Conservation (phyloP, 2,797 vertebrate species). For the Chrysocyon brachyurus region DNA sequence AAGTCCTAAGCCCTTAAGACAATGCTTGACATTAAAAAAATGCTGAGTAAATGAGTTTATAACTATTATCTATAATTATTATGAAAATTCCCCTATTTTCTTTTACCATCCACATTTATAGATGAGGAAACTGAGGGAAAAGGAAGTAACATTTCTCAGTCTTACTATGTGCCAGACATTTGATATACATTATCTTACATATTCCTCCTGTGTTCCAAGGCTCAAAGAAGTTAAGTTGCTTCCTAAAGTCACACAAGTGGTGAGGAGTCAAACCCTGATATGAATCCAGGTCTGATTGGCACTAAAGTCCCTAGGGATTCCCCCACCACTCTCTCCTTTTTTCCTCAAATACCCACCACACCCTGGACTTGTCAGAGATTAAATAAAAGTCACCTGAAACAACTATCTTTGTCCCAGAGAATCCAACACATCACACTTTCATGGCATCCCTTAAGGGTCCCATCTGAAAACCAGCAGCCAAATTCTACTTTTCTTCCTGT, state of each 20-base stretch:
- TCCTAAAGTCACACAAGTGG: background rate
- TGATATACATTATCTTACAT: background rate
- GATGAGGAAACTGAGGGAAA: background rate
- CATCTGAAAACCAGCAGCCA: background rate
- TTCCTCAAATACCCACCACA: background rate
- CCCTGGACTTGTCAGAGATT: background rate
- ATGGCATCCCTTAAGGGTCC: background rate
- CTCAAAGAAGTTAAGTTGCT: background rate
- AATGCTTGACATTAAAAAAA: background rate
- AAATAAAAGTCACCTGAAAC: background rate
- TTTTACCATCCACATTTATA: background rate
- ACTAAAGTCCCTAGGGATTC: background rate
- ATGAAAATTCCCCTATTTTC: background rate
- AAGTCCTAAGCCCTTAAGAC: background rate
- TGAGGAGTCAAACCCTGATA: background rate
- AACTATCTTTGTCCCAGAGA: background rate
- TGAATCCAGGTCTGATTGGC: background rate
- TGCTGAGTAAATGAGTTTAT: background rate
- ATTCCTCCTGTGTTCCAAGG: background rate
- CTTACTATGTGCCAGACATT: background rate
- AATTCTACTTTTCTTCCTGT: background rate
- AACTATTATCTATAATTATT: constrained; percentile 30
- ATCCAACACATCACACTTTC: background rate
- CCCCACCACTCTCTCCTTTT: no score
- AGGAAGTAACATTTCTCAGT: background rate